These are phyloP conservation scores for Telmatherina bonti DNA, from an alignment of 2,797 vertebrate species.

Conservation along the genomic window DNA sequence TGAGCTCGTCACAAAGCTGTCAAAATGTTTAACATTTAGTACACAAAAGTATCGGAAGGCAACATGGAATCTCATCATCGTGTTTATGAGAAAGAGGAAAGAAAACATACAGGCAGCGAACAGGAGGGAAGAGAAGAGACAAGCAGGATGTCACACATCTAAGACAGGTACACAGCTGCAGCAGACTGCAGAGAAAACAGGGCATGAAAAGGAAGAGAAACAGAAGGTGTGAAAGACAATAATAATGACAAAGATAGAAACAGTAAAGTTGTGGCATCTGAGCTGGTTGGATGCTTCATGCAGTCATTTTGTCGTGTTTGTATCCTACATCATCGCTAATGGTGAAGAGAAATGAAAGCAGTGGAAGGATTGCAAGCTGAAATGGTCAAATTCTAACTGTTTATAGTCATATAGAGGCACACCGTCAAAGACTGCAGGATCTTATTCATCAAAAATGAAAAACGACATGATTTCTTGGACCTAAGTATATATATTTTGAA, in stretches of 20 bases:
- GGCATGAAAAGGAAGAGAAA: slow-evolving; percentile 62
- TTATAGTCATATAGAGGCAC: background rate
- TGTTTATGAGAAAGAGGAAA: slow-evolving; percentile 54
- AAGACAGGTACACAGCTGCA: slow-evolving; percentile 84
- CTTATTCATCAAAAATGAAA: background rate
- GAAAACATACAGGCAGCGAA: slow-evolving; percentile 82
- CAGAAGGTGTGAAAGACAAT: slow-evolving; percentile 70
- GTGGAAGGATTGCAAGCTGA: slow-evolving; percentile 39
- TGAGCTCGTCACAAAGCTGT: slow-evolving; percentile 24
- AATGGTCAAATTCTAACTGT: slow-evolving; percentile 26
- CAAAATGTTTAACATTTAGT: slow-evolving; percentile 24
- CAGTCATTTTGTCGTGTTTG: slow-evolving; percentile 34
- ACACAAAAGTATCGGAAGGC: slow-evolving; percentile 25
- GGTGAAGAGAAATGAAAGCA: slow-evolving; percentile 21
- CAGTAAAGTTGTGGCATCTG: slow-evolving; percentile 31
- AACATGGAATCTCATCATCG: slow-evolving; percentile 22
- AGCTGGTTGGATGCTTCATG: slow-evolving; percentile 43
- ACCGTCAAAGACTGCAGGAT: background rate
- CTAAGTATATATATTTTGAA: background rate
- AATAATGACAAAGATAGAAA: slow-evolving; percentile 56
- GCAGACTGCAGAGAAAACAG: slow-evolving; percentile 78
- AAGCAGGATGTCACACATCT: slow-evolving; percentile 83
- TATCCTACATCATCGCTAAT: slow-evolving; percentile 18
- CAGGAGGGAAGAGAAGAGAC: slow-evolving; percentile 81
- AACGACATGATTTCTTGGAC: background rate